phyloP scores from a whole-genome alignment of 2,888 invertebrate species.

The Amblyjoppa fuscipennis region DNA sequence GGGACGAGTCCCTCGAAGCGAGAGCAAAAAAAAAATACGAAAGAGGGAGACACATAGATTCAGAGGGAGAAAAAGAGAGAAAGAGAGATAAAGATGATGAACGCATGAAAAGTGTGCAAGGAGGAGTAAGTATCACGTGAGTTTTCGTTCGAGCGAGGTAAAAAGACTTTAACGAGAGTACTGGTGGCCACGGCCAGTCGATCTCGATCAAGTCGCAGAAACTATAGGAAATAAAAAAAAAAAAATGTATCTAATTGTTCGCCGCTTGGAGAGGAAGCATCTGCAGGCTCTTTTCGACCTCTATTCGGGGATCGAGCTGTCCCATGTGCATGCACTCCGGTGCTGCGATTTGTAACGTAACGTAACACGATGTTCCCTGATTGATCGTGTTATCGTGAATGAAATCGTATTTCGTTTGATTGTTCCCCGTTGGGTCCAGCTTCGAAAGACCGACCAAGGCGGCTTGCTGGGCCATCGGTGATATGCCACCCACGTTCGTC shows the following conservation, averaged over 20 bases:
- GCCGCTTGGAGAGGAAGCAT: slow-evolving; percentile 79
- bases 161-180: slow-evolving; percentile 61
- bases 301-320: slow-evolving; percentile 76
- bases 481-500: slow-evolving; percentile 84
- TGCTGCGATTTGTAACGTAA: slow-evolving; percentile 64
- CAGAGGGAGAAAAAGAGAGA: neutral
- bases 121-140: slow-evolving; percentile 53
- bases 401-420: slow-evolving; percentile 64
- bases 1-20: slow-evolving; percentile 2
- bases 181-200: slow-evolving; percentile 47
- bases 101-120: slow-evolving; percentile 49
- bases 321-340: slow-evolving; percentile 81
- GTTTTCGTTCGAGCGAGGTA: slow-evolving; percentile 64
- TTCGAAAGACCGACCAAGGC: slow-evolving; percentile 73
- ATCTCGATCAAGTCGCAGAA: slow-evolving; percentile 11
- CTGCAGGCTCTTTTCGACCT: slow-evolving; percentile 81
- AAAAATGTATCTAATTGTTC: slow-evolving; percentile 74
- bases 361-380: slow-evolving; percentile 62
- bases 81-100: slow-evolving; percentile 37
- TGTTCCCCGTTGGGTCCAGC: slow-evolving; percentile 46
- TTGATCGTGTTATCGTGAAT: slow-evolving; percentile 59
- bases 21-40: slow-evolving; percentile 16
- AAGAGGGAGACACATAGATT: slow-evolving; percentile 1
- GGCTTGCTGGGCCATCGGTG: slow-evolving; percentile 80
- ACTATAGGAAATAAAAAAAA: slow-evolving; percentile 9